Evolutionary conservation across 1,140 invertebrate species (phyloP).

Genomic region (Pseudachorutes palmiensis): DNA sequence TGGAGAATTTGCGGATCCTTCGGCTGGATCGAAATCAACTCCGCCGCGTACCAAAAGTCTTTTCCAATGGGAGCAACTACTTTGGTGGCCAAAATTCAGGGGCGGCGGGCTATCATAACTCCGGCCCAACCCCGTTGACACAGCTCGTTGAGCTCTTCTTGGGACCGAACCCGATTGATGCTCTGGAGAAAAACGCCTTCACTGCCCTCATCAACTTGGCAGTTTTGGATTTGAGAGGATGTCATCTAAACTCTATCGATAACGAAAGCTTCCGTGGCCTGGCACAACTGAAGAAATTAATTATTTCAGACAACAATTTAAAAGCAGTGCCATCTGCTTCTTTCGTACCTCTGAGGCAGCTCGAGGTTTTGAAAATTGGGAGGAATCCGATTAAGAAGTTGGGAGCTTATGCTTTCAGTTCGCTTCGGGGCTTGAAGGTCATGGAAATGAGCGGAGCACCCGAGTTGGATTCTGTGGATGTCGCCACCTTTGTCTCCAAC

Average conservation of each 20-base stretch:
- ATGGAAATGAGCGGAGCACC: constrained; percentile 67
- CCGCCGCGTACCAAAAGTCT: constrained; percentile 53
- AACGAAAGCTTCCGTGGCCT: constrained; percentile 65
- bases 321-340: constrained; percentile 64
- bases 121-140: constrained; percentile 10
- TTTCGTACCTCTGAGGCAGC: constrained; percentile 56
- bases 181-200: constrained; percentile 64
- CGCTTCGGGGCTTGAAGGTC: constrained; percentile 62
- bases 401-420: constrained; percentile 61
- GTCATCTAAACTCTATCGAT: constrained; percentile 65
- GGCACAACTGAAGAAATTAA: constrained; percentile 54
- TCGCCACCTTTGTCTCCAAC: constrained; percentile 67
- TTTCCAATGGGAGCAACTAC: constrained; percentile 50
- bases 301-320: constrained; percentile 69
- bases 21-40: constrained; percentile 79
- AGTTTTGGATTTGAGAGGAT: constrained; percentile 68
- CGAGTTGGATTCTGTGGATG: constrained; percentile 58
- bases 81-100: constrained; percentile 56
- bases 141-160: constrained; percentile 70
- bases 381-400: constrained; percentile 68
- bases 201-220: constrained; percentile 61
- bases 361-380: constrained; percentile 70
- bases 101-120: constrained; percentile 19
- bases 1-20: constrained; percentile 63
- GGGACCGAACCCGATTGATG: constrained; percentile 68